A percentile compares a stretch with the other conserved stretches of the same genome.
Conservation (phyloP, 1,140 invertebrate genomes). For the Halyomorpha halys region DNA sequence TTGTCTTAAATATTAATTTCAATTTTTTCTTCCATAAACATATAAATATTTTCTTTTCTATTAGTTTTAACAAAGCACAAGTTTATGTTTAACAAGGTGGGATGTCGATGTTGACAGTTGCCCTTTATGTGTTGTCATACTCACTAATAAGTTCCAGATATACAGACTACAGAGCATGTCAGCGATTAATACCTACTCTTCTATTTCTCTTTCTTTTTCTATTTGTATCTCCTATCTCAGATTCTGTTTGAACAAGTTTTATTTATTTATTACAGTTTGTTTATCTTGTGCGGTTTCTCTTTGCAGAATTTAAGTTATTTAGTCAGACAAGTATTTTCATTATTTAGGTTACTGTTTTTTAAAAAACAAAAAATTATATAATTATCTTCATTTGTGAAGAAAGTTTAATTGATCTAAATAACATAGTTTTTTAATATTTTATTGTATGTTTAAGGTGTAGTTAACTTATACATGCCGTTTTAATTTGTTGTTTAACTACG, state of each 20-base stretch:
- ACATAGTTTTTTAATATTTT: too few relatives aligned
- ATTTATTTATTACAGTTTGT: constrained; percentile 15
- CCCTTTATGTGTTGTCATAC: constrained; percentile 5
- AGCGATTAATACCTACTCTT: constrained; percentile 21
- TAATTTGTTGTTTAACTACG: too few relatives aligned
- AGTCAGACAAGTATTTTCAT: constrained; percentile 22
- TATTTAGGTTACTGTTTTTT: too few relatives aligned
- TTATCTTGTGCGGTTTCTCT: constrained; percentile 19
- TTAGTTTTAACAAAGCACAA: background rate
- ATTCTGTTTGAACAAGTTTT: constrained; percentile 23
- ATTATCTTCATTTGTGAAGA: too few relatives aligned
- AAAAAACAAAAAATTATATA: too few relatives aligned
- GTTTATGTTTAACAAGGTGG: constrained; percentile 18
- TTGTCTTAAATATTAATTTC: background rate
- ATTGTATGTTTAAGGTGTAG: too few relatives aligned
- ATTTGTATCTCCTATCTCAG: constrained; percentile 21
- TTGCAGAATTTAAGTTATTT: constrained; percentile 17
- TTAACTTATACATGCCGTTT: too few relatives aligned
- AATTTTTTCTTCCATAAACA: background rate
- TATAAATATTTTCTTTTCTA: background rate
- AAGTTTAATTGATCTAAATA: too few relatives aligned
- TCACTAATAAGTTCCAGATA: constrained; percentile 24
- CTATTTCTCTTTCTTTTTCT: constrained; percentile 23
- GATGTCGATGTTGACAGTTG: constrained; percentile 15
- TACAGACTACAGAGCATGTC: constrained; percentile 20